These are phyloP conservation scores for Drosophila kanekoi DNA, from an alignment of 2,888 invertebrate genomes.

Conservation along the genomic window DNA sequence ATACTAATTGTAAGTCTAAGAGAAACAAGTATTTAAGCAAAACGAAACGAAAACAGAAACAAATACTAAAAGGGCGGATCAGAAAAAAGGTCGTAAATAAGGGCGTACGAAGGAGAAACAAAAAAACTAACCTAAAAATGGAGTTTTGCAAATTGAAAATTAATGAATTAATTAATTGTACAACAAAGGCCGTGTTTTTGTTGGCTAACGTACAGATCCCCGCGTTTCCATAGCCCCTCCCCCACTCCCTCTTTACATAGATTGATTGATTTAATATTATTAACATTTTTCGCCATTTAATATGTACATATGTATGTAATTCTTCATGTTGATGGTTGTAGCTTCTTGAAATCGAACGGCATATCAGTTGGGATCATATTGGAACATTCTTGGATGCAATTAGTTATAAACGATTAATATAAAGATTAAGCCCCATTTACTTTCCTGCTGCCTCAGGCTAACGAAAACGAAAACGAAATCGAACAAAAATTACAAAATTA, in stretches of 20 bases:
- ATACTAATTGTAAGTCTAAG: conserved; percentile 64
- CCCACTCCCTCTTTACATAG: too few species aligned
- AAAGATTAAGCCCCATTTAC: neutral
- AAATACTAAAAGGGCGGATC: conserved; percentile 23
- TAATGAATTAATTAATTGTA: conserved; percentile 53
- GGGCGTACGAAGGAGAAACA: conserved; percentile 55
- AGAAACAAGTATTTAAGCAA: conserved; percentile 45
- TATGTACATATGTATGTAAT: conserved; percentile 25
- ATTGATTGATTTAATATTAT: too few species aligned
- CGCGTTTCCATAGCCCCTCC: too few species aligned
- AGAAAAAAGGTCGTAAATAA: conserved; percentile 61
- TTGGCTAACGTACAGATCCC: conserved; percentile 63
- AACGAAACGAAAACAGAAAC: conserved; percentile 12
- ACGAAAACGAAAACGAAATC: neutral
- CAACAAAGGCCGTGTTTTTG: conserved; percentile 68
- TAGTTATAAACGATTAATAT: conserved; percentile 27
- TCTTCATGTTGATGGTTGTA: conserved; percentile 63
- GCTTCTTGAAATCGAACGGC: conserved; percentile 73
- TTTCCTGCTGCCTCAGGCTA: conserved; percentile 3
- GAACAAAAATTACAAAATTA: neutral
- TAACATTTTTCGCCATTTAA: too few species aligned
- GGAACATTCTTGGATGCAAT: conserved; percentile 36
- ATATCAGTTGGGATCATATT: conserved; percentile 79
- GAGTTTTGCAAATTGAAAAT: conserved; percentile 53
- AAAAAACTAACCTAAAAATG: conserved; percentile 18